A percentile compares a stretch with the other conserved stretches of the same genome.
phyloP scores from a whole-genome alignment of 2,797 vertebrate genomes.

The Schizothorax lantsangensis region DNA sequence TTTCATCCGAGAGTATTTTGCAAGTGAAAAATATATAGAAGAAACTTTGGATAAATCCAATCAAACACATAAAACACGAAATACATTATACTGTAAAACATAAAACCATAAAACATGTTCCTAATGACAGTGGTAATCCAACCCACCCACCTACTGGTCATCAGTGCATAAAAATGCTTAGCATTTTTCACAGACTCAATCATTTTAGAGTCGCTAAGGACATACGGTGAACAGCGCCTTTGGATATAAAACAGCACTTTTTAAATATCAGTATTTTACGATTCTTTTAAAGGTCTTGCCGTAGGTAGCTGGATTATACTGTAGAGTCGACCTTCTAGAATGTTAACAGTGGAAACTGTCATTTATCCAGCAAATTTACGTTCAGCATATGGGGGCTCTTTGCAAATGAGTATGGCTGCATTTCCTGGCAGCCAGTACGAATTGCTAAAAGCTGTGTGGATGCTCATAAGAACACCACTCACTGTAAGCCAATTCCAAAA shows the following conservation, averaged over 20 bases:
- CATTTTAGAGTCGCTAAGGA: neutral
- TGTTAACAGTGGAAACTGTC: slow-evolving; percentile 52
- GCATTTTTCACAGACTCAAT: slow-evolving; percentile 27
- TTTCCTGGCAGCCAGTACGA: slow-evolving; percentile 57
- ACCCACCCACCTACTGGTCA: slow-evolving; percentile 71
- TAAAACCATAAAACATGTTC: slow-evolving; percentile 42
- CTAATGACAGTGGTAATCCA: slow-evolving; percentile 65
- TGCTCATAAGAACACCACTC: slow-evolving; percentile 59
- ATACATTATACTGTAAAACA: slow-evolving; percentile 40
- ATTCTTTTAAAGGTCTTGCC: slow-evolving; percentile 12
- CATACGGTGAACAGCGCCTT: neutral
- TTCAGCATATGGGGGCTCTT: slow-evolving; percentile 48
- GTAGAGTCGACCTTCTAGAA: slow-evolving; percentile 35
- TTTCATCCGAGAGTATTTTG: neutral
- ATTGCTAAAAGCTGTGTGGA: slow-evolving; percentile 50
- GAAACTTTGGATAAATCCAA: neutral
- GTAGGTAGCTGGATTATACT: neutral
- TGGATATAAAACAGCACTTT: slow-evolving; percentile 8
- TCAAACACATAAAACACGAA: slow-evolving; percentile 39
- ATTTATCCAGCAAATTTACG: slow-evolving; percentile 51
- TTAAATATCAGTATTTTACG: neutral
- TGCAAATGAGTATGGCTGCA: slow-evolving; percentile 52
- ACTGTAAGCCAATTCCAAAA: slow-evolving; percentile 58
- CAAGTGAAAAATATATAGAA: neutral
- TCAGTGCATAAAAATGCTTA: slow-evolving; percentile 64